phyloP scores from a whole-genome alignment of 1,140 invertebrate species.

The Batillaria attramentaria region DNA sequence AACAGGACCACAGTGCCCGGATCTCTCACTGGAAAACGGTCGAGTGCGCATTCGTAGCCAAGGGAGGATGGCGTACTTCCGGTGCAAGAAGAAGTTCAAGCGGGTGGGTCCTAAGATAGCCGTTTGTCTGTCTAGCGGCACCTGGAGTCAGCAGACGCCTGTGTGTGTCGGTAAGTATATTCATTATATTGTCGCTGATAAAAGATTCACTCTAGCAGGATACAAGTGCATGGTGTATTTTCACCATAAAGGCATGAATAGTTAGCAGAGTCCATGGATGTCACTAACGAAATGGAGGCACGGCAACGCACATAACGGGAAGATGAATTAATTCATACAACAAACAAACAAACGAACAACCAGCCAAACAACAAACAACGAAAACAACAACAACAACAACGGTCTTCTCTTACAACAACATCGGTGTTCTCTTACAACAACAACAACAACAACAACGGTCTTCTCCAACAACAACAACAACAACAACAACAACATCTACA shows the following conservation, averaged over 20 bases:
- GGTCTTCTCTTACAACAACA: neutral
- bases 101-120: slow-evolving; percentile 36
- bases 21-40: slow-evolving; percentile 21
- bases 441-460: neutral
- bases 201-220: too few relatives aligned
- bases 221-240: too few relatives aligned
- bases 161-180: slow-evolving; percentile 35
- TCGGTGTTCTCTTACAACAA: neutral
- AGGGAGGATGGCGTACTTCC: slow-evolving; percentile 33
- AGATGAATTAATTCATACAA: too few relatives aligned
- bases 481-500: neutral
- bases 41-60: slow-evolving; percentile 23
- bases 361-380: too few relatives aligned
- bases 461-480: neutral
- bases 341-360: too few relatives aligned
- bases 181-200: too few relatives aligned
- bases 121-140: slow-evolving; percentile 26
- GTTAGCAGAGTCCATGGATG: too few relatives aligned
- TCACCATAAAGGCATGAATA: too few relatives aligned
- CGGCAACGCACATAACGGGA: too few relatives aligned
- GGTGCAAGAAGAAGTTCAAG: slow-evolving; percentile 34
- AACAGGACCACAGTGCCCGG: slow-evolving; percentile 14
- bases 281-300: too few relatives aligned
- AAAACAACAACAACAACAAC: neutral
- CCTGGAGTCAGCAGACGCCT: slow-evolving; percentile 39